phyloP scores from a whole-genome alignment of 2,113 vertebrate species.

The Sminthopsis crassicaudata region DNA sequence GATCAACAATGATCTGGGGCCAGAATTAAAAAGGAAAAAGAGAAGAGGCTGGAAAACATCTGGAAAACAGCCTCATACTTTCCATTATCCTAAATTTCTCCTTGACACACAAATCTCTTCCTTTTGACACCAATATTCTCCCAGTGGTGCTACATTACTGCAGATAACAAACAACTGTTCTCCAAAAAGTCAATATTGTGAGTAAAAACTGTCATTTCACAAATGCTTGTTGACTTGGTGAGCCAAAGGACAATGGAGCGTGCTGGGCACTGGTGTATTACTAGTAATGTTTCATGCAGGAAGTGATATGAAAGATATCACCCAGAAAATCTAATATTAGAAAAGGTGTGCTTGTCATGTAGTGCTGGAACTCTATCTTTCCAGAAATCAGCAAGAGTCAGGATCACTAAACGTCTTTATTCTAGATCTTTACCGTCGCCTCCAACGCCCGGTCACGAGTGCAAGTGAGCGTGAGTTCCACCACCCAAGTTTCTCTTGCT shows the following conservation, averaged over 20 bases:
- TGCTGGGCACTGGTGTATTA: not conserved
- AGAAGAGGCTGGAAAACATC: not conserved
- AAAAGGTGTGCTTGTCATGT: not conserved
- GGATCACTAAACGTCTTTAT: too few species aligned
- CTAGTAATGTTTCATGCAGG: not conserved
- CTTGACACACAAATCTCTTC: not conserved
- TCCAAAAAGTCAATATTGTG: not conserved
- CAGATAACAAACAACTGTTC: not conserved
- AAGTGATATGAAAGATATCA: not conserved
- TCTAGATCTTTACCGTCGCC: too few species aligned
- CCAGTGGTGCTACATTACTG: not conserved
- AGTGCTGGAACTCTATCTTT: too few species aligned
- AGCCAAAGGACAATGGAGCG: not conserved
- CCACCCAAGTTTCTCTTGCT: too few species aligned
- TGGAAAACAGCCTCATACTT: not conserved
- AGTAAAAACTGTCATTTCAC: not conserved
- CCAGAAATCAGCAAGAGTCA: too few species aligned
- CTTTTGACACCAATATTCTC: not conserved
- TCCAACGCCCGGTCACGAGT: too few species aligned
- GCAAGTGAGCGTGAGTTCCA: too few species aligned
- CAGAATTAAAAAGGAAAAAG: not conserved
- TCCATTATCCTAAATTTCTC: not conserved
- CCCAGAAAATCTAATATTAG: not conserved
- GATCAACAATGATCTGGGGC: not conserved
- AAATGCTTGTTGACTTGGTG: not conserved